Evolutionary conservation across 2,113 vertebrate species (phyloP).

Genomic region (Archocentrus centrarchus): DNA sequence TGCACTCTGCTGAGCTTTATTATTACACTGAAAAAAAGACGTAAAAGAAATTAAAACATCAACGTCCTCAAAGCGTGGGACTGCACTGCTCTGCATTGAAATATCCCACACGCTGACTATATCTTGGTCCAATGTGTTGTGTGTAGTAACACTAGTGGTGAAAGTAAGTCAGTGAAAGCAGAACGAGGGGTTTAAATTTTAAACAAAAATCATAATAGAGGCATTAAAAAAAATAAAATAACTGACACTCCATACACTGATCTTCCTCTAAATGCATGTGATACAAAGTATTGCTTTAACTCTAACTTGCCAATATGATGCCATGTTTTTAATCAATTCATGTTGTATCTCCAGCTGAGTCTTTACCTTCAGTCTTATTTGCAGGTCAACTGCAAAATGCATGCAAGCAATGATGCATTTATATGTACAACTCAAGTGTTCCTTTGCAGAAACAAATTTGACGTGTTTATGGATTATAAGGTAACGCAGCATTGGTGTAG

Average conservation of each 20-base stretch:
- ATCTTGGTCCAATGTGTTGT: conserved; percentile 61
- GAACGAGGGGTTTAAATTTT: not conserved
- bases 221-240: not conserved
- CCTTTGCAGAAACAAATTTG: not conserved
- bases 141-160: conserved; percentile 51
- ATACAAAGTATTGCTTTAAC: not conserved
- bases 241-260: not conserved
- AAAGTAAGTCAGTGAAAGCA: conserved; percentile 38
- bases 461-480: not conserved
- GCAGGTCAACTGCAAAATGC: conserved; percentile 21
- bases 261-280: not conserved
- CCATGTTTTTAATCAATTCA: not conserved
- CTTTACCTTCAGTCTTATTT: conserved; percentile 5
- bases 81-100: conserved; percentile 21
- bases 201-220: not conserved
- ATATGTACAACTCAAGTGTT: conserved; percentile 1
- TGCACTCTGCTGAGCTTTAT: conserved; percentile 70
- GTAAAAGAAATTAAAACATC: conserved; percentile 29
- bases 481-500: conserved; percentile 2
- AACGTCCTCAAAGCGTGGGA: conserved; percentile 19
- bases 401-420: conserved; percentile 10
- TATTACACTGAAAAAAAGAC: conserved; percentile 58
- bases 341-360: not conserved
- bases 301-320: not conserved
- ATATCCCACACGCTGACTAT: conserved; percentile 33